Conservation (phyloP, 2,888 invertebrate genomes). For the Xylocampa areola region DNA sequence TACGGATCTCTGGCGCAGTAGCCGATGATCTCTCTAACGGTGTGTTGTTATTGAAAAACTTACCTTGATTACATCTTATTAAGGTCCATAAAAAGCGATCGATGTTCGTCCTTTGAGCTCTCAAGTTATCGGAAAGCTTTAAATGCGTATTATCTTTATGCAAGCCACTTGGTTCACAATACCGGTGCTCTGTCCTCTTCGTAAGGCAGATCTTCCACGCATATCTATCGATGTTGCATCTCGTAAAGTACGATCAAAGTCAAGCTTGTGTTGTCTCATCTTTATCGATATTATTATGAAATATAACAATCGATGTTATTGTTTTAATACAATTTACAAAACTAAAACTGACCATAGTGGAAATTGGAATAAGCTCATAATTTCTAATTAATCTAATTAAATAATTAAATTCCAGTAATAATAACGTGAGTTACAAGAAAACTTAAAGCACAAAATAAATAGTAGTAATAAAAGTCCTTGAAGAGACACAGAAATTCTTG, state of each 20-base stretch:
- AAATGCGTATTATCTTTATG: conserved; percentile 90
- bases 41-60: conserved; percentile 64
- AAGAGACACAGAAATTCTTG: too few species aligned
- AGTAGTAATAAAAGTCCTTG: too few species aligned
- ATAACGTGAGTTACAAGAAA: too few species aligned
- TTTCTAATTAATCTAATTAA: too few species aligned
- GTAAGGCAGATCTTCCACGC: conserved; percentile 82
- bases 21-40: conserved; percentile 80
- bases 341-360: not conserved
- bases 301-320: conserved; percentile 45
- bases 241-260: conserved; percentile 77
- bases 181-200: conserved; percentile 82
- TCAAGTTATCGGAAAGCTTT: conserved; percentile 74
- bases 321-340: not conserved
- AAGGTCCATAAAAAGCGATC: conserved; percentile 67
- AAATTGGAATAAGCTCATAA: not conserved
- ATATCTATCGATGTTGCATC: conserved; percentile 85
- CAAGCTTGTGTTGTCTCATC: conserved; percentile 67
- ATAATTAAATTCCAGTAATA: too few species aligned
- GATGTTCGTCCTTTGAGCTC: conserved; percentile 72
- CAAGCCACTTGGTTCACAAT: conserved; percentile 89
- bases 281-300: conserved; percentile 62
- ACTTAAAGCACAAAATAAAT: too few species aligned
- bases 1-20: conserved; percentile 85
- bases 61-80: conserved; percentile 65